Base-by-base conservation (phyloP, 1,140 invertebrate species). In the Tribolium madens region DNA sequence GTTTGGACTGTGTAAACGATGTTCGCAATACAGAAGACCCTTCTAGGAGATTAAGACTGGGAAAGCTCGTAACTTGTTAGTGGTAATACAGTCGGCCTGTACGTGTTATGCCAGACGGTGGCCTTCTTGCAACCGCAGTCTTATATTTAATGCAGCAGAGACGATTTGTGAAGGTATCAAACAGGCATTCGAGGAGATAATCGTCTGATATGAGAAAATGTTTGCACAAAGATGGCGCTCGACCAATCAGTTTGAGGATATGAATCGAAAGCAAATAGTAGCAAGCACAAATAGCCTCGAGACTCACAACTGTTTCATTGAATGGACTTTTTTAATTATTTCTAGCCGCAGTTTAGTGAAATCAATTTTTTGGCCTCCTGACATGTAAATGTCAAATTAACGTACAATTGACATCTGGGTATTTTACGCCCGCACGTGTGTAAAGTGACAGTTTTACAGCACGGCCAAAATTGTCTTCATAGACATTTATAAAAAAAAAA, bases 1-100 rank as follows among this genome's bases (percentile, higher is more conserved):
- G 80, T 78, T 76, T 79, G 76, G 81, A 82, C 70, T 81, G 68
- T 80, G 79, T 73, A 78, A 81, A 77, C 75, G 69, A 81, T 73
- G 53, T 69, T 70, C 76, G 69, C 73, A 72, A 75, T 76, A 71
- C 48, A 78, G 33, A 18, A 33, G 17, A 70, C 72, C 73, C 77
- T 26, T 72, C 73, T 46, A 52, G 72, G 50, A 70, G 75, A 76
- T 76, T 69, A 78, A 53, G 70, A 68, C 36, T 13, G 21, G 76
- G n/a, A 17, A 69, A 48, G 68, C 42, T 47, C 31, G 73, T 36
- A 52, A 46, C 33, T 52, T 57, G 72, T 72, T 78, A 78, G 70
- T 68, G 52, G 73, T 75, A 69, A 75, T 75, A 33, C 73, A 52
- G 12, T 68, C 13, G 68, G 42, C 15, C 31, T 13, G 57, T 70